phyloP scores from a whole-genome alignment of 2,888 invertebrate species.

The Cybosia mesomella region DNA sequence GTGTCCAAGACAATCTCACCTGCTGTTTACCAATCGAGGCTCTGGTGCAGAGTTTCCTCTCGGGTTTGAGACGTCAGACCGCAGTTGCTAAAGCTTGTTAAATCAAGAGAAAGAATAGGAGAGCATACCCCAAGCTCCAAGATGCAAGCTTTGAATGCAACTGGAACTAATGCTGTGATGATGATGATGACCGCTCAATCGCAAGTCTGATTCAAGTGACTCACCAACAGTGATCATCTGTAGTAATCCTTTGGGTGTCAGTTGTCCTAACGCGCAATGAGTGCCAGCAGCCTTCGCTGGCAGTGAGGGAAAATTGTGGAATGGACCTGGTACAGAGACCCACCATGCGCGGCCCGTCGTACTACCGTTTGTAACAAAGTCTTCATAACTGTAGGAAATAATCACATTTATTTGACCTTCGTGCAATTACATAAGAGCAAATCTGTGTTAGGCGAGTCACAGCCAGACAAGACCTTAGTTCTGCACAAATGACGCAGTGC shows the following conservation, averaged over 20 bases:
- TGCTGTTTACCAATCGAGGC: too few species aligned
- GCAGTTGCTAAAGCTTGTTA: too few species aligned
- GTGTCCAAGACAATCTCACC: too few species aligned
- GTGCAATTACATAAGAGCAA: too few species aligned
- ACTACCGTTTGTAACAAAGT: constrained; percentile 87
- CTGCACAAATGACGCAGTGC: too few species aligned
- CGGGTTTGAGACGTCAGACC: too few species aligned
- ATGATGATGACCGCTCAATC: not conserved
- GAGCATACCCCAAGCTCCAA: too few species aligned
- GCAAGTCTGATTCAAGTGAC: constrained; percentile 32
- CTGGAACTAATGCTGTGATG: too few species aligned
- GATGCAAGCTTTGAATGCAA: too few species aligned
- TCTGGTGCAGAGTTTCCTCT: too few species aligned
- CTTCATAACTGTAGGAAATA: constrained; percentile 75
- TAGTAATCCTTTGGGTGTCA: constrained; percentile 93
- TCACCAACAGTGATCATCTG: constrained; percentile 94
- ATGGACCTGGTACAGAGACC: constrained; percentile 92
- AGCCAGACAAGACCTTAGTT: not conserved
- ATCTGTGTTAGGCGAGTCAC: not conserved
- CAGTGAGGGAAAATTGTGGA: constrained; percentile 93
- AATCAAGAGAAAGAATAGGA: too few species aligned
- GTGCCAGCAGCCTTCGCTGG: constrained; percentile 84
- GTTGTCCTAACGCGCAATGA: constrained; percentile 93
- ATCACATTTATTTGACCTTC: too few species aligned
- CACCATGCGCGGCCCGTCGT: constrained; percentile 88